These are phyloP conservation scores for Phaonia tiefii DNA, from an alignment of 2,888 invertebrate species.

Conservation along the genomic window DNA sequence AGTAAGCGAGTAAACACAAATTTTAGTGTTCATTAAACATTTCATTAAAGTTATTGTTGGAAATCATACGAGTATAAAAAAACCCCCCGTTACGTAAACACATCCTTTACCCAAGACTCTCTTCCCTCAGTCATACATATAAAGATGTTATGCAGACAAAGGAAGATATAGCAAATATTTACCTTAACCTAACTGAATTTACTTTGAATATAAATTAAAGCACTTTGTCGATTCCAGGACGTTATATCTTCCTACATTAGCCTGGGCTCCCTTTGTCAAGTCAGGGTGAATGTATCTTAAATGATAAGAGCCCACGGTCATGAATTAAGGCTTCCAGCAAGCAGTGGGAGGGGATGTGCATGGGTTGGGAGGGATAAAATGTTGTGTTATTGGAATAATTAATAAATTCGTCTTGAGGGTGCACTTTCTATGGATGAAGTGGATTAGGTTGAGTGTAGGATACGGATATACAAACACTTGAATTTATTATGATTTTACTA, in stretches of 20 bases:
- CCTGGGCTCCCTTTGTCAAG: no score
- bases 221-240: no score
- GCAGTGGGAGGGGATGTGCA: no score
- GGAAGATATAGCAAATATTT: no score
- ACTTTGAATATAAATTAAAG: no score
- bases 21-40: conserved; percentile 35
- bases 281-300: no score
- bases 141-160: background rate
- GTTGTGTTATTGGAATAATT: conserved; percentile 38
- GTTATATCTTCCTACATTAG: no score
- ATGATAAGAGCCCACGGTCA: no score
- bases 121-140: background rate
- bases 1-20: conserved; percentile 16
- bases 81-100: background rate
- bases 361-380: background rate
- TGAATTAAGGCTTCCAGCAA: background rate
- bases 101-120: background rate
- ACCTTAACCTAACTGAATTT: no score
- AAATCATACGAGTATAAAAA: conserved; percentile 34
- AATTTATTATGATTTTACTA: conserved; percentile 15
- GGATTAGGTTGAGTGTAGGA: conserved; percentile 12
- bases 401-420: conserved; percentile 38
- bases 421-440: background rate
- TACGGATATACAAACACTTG: conserved; percentile 2
- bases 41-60: conserved; percentile 42